Conservation (phyloP, 2,888 invertebrate species). For the Notodonta dromedarius region DNA sequence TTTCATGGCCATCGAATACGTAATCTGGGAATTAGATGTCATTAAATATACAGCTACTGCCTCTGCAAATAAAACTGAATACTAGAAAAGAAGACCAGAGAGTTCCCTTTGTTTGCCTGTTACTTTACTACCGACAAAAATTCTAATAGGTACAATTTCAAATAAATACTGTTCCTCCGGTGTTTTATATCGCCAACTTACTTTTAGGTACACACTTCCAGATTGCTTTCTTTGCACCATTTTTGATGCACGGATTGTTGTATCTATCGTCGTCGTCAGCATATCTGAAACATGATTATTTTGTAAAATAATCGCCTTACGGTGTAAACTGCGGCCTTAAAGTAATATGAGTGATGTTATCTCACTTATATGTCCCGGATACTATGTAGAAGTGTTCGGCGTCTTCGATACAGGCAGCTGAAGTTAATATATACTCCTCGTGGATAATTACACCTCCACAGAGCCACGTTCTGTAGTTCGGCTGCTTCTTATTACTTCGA, state of each 20-base stretch:
- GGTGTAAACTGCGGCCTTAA: too few relatives aligned
- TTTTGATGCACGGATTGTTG: conserved; percentile 69
- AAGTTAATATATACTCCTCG: conserved; percentile 71
- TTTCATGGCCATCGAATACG: conserved; percentile 72
- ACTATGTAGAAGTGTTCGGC: conserved; percentile 72
- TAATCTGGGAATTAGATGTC: conserved; percentile 55
- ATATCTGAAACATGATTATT: conserved; percentile 45
- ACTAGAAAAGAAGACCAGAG: too few relatives aligned
- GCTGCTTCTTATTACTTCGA: conserved; percentile 50
- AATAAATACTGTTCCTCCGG: too few relatives aligned
- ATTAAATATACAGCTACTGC: too few relatives aligned
- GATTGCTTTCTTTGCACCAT: conserved; percentile 73
- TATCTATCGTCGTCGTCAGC: conserved; percentile 66
- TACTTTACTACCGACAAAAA: too few relatives aligned
- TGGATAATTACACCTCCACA: conserved; percentile 71
- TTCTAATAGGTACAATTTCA: too few relatives aligned
- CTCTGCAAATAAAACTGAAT: too few relatives aligned
- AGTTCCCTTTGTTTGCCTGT: too few relatives aligned
- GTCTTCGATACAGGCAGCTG: conserved; percentile 73
- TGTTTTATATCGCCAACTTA: conserved; percentile 38
- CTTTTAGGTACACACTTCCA: conserved; percentile 79
- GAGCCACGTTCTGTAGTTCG: conserved; percentile 62
- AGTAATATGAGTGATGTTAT: neutral
- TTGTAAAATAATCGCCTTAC: too few relatives aligned
- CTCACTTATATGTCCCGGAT: conserved; percentile 72